Evolutionary conservation across 2,888 invertebrate species (phyloP), one percentile per base, ranked within the genome.

Genomic region (Drosophila ezoana): DNA sequence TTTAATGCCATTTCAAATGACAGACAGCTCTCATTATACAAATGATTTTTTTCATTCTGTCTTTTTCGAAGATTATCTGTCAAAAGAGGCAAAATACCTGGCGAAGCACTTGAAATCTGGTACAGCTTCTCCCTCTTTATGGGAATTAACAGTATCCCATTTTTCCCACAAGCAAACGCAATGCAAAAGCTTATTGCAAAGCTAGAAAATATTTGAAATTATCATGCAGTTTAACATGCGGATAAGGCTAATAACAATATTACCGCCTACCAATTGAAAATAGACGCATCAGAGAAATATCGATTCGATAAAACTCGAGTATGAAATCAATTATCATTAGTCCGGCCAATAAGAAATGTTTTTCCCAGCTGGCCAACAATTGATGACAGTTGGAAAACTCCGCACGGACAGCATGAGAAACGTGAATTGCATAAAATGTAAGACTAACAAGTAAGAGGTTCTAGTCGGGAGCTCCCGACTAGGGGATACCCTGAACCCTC

Each of bases 381-480:
- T 53, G 76, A 68, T 64, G 69, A 57, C 61, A 67, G 49, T 66
- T 62, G 67, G 35, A 70, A 76, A 72, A 28, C 54, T 40, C 41
- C 10, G 18, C 23, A 18, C 40, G 41, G 44, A 35, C 20, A 53
- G 51, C 54, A 67, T 48, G 70, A 52, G 66, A 75, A 79, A 85
- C 84, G 87, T 87, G 85, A 85, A 85, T 81, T 84, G 85, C 84
- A 87, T 87, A 87, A 76, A 84, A 75, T 76, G 52, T 68, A 35
- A 65, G 65, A 74, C 76, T 83, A 80, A n/a, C n/a, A n/a, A n/a
- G n/a, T n/a, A n/a, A n/a, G n/a, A n/a, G n/a, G n/a, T n/a, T n/a
- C n/a, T n/a, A n/a, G n/a, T n/a, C n/a, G n/a, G n/a, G n/a, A n/a
- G n/a, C n/a, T n/a, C n/a, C n/a, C n/a, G n/a, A n/a, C n/a, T n/a